These are phyloP conservation scores for Xestia rhomboidea DNA, from an alignment of 2,888 invertebrate species.

Conservation along the genomic window DNA sequence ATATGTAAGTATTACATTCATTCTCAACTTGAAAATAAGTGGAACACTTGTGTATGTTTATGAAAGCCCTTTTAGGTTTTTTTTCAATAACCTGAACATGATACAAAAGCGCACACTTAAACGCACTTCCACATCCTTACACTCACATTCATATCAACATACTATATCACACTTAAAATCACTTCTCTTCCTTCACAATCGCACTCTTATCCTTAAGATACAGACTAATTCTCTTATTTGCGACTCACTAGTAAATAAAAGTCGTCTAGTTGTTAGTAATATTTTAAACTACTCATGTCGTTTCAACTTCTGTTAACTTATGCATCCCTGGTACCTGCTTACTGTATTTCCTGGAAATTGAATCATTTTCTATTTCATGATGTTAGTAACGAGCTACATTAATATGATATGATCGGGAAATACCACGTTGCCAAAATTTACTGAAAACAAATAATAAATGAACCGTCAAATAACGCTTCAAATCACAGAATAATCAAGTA, in stretches of 20 bases:
- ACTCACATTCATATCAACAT: background rate
- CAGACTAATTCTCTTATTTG: background rate
- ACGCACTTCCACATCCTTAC: background rate
- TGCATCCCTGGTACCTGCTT: background rate
- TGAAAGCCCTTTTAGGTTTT: background rate
- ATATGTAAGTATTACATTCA: slow-evolving; percentile 89
- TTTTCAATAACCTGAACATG: background rate
- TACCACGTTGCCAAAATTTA: background rate
- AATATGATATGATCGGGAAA: background rate
- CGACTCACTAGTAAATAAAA: background rate
- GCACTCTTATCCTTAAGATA: background rate
- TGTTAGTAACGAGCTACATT: background rate
- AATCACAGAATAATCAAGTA: background rate
- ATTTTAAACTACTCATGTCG: background rate
- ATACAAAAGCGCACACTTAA: background rate
- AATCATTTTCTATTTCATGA: background rate
- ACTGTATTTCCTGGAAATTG: background rate
- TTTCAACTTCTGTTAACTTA: background rate
- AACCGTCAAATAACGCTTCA: background rate
- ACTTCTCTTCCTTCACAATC: background rate
- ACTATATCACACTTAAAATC: background rate
- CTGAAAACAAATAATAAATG: background rate
- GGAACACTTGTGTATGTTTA: background rate
- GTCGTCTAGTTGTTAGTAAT: background rate
- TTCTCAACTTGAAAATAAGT: background rate